phyloP scores from a whole-genome alignment of 2,113 vertebrate species.

The Rhinolophus sinicus region DNA sequence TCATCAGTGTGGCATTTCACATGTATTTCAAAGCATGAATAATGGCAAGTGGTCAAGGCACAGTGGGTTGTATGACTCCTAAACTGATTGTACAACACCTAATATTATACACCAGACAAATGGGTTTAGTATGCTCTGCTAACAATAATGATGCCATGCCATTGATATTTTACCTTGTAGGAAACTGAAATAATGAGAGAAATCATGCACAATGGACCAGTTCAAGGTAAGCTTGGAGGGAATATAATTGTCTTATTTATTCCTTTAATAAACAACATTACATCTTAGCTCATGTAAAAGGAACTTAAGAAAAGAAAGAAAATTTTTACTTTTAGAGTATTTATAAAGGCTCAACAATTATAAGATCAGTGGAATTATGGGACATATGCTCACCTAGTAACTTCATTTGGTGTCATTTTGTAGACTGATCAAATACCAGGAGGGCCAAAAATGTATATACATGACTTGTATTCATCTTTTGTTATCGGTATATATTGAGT shows the following conservation, averaged over 20 bases:
- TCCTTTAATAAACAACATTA: background rate
- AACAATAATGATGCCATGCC: background rate
- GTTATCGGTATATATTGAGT: too few relatives aligned
- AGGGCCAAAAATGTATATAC: too few relatives aligned
- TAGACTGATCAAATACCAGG: too few relatives aligned
- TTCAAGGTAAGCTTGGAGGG: slow-evolving; percentile 84
- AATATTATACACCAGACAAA: background rate
- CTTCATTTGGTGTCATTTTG: background rate
- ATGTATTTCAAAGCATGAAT: background rate
- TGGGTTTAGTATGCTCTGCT: background rate
- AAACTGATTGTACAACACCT: background rate
- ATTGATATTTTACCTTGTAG: slow-evolving; percentile 67
- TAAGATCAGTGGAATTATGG: background rate
- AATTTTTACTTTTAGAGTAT: background rate
- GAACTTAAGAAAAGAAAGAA: background rate
- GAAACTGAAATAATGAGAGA: slow-evolving; percentile 88
- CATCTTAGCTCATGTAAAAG: background rate
- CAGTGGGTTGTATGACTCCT: background rate
- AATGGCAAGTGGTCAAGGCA: background rate
- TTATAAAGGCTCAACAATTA: background rate
- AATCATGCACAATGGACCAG: slow-evolving; percentile 88
- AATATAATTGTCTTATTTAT: background rate
- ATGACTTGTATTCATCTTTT: background rate
- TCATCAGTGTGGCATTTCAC: background rate
- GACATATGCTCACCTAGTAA: background rate